Base-by-base conservation (phyloP, 2,113 vertebrate species). In the Petromus typicus region DNA sequence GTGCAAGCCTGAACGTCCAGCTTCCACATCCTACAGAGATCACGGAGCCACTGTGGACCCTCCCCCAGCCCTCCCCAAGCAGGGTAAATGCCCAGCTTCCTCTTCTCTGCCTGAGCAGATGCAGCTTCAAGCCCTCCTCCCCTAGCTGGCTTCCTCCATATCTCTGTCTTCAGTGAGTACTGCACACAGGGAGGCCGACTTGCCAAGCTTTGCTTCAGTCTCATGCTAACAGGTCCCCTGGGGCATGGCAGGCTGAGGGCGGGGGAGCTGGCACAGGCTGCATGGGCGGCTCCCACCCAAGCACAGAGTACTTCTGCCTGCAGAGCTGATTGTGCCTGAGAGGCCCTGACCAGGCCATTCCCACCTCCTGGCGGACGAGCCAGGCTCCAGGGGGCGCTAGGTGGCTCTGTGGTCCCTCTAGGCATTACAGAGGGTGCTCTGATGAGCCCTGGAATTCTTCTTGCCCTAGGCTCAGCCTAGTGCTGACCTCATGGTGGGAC, bases 171-270 rank as follows among this genome's bases (percentile, higher is more conserved):
- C 80, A 57, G 75, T 13, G 40, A 94, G 40, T n/a, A 45, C 59
- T 59, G 71, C 87, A 32, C 54, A 7, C 6, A 0, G 37, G 88
- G 75, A 97, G 66, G 5, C 84, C 51, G 61, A 90, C 87, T 91
- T 96, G 80, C 84, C 54, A 80, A 69, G 45, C 3, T 27, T 89
- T 56, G 73, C 25, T 7, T 11, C 34, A 93, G 76, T 76, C 22
- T 40, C 40, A 91, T 83, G 95, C 81, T 95, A 92, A 95, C 88
- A 91, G 88, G 59, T 64, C 79, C 90, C 96, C 37, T 34, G 48
- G 89, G 86, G 86, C 1, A 67, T 1, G 34, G 45, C 80, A 11
- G 81, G 43, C 43, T n/a, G n/a, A n/a, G 59, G 51, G 37, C 67
- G 51, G 0, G 17, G 86, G 51, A 69, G n/a, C 80, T 87, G 90